Evolutionary conservation across 2,797 vertebrate genomes (phyloP), one percentile per base, ranked within the genome.

Genomic region (Periophthalmus magnuspinnatus): DNA sequence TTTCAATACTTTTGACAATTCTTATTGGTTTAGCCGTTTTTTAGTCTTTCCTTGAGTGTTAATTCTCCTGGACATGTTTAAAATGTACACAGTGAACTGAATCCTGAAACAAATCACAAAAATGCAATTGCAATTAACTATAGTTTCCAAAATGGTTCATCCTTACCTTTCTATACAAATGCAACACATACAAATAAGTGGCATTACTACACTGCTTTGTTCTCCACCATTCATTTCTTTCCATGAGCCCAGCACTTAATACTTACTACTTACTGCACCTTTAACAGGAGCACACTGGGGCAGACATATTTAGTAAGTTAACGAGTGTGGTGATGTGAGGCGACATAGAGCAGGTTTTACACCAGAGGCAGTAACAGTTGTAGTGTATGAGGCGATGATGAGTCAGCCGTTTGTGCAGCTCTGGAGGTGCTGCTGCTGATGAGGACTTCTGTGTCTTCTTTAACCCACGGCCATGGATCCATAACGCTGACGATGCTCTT

Each of bases 341-440:
- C 65, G 61, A 62, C 68, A 28, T 34, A n/a, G 67, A 71, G 45
- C 28, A 68, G 47, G 76, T 68, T 68, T 58, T 48, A 17, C 64
- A 79, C 83, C 83, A 56, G 81, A 78, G 85, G 82, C 57, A 65
- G 57, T 59, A 34, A 34, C 57, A 34, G 57, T 59, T 33, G 13
- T 32, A 59, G 57, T 59, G 85, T 81, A 71, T 69, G 10, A 36
- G 74, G 70, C 48, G 36, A 82, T 84, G 88, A 86, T 88, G 88
- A 91, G 78, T 91, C 90, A 88, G 89, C 89, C 16, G 84, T 88
- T 90, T 90, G 66, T 86, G 82, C 79, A 80, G 84, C 63, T 81
- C 78, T 76, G 21, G 54, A 84, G 84, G 79, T 90, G 88, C 88
- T 90, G 90, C 91, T 91, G 89, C 88, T 90, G 90, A 92, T 91